Evolutionary conservation across 2,113 vertebrate genomes (phyloP).

Genomic region (Perca flavescens): DNA sequence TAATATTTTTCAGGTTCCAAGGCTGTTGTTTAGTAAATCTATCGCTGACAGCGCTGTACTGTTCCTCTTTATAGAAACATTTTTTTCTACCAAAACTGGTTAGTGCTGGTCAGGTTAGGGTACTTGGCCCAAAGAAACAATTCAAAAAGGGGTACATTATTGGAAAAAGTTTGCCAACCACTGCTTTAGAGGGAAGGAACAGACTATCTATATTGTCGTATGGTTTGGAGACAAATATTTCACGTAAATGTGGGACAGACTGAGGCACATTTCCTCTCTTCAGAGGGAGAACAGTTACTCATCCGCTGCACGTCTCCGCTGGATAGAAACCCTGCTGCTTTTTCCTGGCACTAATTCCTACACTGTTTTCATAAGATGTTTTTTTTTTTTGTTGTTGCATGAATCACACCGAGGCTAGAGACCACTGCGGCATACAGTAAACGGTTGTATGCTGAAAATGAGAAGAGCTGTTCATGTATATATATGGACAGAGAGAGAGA

Average conservation of each 20-base stretch:
- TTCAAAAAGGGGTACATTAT: no score
- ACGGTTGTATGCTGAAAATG: constrained; percentile 31
- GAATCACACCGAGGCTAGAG: constrained; percentile 42
- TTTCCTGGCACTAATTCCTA: constrained; percentile 28
- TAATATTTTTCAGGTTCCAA: no score
- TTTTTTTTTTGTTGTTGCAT: constrained; percentile 22
- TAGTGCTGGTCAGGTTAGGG: no score
- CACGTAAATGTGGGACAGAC: neutral
- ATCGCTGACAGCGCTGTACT: no score
- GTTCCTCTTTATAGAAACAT: no score
- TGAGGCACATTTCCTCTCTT: neutral
- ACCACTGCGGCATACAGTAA: constrained; percentile 49
- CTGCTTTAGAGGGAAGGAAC: no score
- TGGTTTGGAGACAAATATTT: no score
- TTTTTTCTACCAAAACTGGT: no score
- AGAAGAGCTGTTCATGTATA: constrained; percentile 33
- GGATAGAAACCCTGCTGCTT: neutral
- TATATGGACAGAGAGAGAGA: constrained; percentile 40
- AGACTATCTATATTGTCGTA: no score
- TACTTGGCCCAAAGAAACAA: no score
- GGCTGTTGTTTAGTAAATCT: no score
- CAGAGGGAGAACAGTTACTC: neutral
- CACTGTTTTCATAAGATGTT: constrained; percentile 17
- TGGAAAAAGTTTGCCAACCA: no score
- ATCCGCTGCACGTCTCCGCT: neutral